Percentiles rank a stretch among this genome's conserved stretches.
These are phyloP conservation scores for Dicrurus megarhynchus DNA, from an alignment of 2,113 vertebrate genomes.

Conservation along the genomic window DNA sequence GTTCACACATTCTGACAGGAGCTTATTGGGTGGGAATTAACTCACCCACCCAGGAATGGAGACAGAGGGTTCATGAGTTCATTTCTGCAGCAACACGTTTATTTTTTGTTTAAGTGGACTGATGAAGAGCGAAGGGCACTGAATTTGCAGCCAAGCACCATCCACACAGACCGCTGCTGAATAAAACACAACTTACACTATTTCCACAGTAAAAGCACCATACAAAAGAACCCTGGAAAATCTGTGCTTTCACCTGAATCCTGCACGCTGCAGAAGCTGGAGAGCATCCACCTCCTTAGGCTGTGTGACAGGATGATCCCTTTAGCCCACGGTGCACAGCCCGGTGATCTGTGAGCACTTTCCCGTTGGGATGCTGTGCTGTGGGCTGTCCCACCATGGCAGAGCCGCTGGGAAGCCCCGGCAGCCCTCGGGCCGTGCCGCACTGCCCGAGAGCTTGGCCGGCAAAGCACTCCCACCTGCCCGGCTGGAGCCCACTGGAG, in stretches of 20 bases:
- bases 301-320: fast-evolving
- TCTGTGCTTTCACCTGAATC: background rate
- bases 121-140: background rate
- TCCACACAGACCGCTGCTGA: background rate
- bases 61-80: background rate
- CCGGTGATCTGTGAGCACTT: fast-evolving
- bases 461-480: background rate
- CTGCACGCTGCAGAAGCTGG: background rate
- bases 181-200: background rate
- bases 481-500: fast-evolving
- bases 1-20: background rate
- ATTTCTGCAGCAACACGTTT: background rate
- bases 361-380: fast-evolving
- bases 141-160: background rate
- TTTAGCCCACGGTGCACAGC: fast-evolving
- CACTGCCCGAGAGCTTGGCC: background rate
- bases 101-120: background rate
- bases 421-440: fast-evolving
- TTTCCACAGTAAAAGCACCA: background rate
- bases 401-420: background rate
- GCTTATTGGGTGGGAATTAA: background rate
- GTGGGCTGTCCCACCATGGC: fast-evolving
- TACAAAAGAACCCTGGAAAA: background rate
- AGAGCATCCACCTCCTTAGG: background rate
- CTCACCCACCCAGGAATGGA: background rate